phyloP scores from a whole-genome alignment of 2,797 vertebrate species.

The Delichon dasypus region DNA sequence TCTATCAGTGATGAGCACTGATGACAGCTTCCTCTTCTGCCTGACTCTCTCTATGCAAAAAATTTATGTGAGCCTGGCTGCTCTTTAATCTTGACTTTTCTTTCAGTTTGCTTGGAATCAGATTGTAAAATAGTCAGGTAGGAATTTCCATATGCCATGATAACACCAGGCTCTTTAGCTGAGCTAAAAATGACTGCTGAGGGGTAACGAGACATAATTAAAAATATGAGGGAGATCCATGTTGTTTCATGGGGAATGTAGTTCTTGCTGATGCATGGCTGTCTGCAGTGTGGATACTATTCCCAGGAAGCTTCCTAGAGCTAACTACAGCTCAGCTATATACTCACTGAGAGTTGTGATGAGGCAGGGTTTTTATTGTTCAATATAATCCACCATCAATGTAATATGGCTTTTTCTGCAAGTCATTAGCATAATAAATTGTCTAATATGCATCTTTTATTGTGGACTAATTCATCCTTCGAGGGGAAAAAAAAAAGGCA shows the following conservation, averaged over 20 bases:
- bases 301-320: neutral
- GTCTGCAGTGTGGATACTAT: neutral
- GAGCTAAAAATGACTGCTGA: neutral
- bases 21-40: neutral
- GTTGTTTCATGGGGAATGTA: neutral
- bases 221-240: neutral
- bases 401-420: conserved; percentile 46
- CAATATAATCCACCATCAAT: neutral
- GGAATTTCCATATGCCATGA: neutral
- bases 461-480: conserved; percentile 48
- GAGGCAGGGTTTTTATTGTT: neutral
- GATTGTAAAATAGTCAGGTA: neutral
- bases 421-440: conserved; percentile 59
- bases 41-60: neutral
- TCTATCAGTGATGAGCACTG: neutral
- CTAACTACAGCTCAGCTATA: neutral
- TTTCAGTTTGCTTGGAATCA: neutral
- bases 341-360: neutral
- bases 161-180: neutral
- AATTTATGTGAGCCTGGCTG: neutral
- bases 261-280: neutral
- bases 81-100: neutral
- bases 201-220: neutral
- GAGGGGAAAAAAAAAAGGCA: neutral
- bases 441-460: conserved; percentile 27